Conservation (phyloP, 1,140 invertebrate species). For the Lepidurus packardi region DNA sequence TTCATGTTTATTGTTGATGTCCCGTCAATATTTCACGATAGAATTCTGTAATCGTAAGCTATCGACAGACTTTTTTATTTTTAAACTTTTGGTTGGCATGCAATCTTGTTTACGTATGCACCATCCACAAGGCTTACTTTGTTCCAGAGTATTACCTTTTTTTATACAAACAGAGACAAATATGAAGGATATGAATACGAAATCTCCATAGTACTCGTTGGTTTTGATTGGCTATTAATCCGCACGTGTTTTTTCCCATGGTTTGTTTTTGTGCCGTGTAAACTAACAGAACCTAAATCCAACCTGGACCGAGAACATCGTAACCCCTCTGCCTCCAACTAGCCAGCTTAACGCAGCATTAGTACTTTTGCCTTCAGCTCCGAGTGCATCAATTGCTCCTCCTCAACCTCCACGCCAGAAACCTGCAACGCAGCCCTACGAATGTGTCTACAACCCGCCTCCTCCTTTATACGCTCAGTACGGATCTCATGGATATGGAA, state of each 20-base stretch:
- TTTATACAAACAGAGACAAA: not conserved
- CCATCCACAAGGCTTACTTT: slow-evolving; percentile 20
- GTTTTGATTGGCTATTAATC: not conserved
- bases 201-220: not conserved
- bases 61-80: not conserved
- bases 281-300: slow-evolving; percentile 22
- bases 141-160: not conserved
- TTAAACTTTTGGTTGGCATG: not conserved
- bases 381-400: not conserved
- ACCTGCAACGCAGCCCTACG: slow-evolving; percentile 11
- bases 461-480: slow-evolving; percentile 35
- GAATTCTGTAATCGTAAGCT: not conserved
- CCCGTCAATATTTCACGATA: not conserved
- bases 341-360: not conserved
- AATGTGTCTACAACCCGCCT: slow-evolving; percentile 33
- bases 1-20: slow-evolving; percentile 23
- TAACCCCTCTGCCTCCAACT: not conserved
- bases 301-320: not conserved
- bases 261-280: not conserved
- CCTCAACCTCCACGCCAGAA: slow-evolving; percentile 12
- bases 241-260: not conserved
- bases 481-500: slow-evolving; percentile 23
- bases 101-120: not conserved
- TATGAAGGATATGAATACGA: not conserved
- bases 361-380: slow-evolving; percentile 5